Percentiles rank a stretch among this genome's conserved stretches.
Evolutionary conservation across 2,888 invertebrate species (phyloP).

Genomic region (Tenthredo notha): DNA sequence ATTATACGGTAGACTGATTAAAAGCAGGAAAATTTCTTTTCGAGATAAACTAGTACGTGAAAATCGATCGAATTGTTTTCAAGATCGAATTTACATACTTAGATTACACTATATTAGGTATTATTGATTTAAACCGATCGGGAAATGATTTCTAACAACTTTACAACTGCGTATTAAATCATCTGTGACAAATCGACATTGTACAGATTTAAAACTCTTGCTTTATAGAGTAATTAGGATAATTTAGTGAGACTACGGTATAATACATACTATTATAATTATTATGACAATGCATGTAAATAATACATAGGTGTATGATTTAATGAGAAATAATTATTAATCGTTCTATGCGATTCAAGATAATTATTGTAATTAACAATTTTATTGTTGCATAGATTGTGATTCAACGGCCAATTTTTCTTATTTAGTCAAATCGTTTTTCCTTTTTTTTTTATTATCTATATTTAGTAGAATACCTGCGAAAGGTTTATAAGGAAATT

Average conservation of each 20-base stretch:
- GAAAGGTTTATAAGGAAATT: not conserved
- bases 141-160: not conserved
- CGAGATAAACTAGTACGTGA: not conserved
- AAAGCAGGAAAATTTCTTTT: not conserved
- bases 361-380: constrained; percentile 23
- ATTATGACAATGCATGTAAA: constrained; percentile 36
- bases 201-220: constrained; percentile 41
- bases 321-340: not conserved
- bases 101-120: not conserved
- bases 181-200: constrained; percentile 42
- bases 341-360: not conserved
- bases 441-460: not conserved
- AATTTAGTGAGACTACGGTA: constrained; percentile 41
- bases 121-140: not conserved
- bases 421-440: constrained; percentile 24
- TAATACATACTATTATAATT: constrained; percentile 22
- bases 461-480: not conserved
- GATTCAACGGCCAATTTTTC: constrained; percentile 50
- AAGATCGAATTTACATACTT: not conserved
- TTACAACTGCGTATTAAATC: constrained; percentile 38
- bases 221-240: constrained; percentile 45
- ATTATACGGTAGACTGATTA: not conserved
- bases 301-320: constrained; percentile 27
- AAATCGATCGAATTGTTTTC: not conserved
- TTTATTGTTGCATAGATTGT: not conserved